These are phyloP conservation scores for Tanypteryx hageni DNA, from an alignment of 2,888 invertebrate genomes.

Conservation along the genomic window DNA sequence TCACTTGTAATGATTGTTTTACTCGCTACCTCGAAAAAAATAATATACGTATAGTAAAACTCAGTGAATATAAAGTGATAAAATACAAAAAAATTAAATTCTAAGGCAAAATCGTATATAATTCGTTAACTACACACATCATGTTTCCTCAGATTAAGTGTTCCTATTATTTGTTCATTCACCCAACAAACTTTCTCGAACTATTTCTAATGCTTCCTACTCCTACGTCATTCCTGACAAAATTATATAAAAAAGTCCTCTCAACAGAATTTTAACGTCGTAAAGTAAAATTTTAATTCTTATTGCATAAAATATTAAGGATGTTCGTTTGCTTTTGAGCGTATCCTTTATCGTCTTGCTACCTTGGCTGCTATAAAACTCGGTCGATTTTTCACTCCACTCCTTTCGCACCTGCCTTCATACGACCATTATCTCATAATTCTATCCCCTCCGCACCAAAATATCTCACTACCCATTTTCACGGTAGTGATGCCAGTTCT, in stretches of 20 bases:
- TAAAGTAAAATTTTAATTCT: background rate
- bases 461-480: background rate
- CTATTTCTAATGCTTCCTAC: background rate
- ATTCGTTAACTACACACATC: no score
- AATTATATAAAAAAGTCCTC: conserved; percentile 1
- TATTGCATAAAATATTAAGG: background rate
- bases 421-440: background rate
- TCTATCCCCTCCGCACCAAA: background rate
- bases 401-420: background rate
- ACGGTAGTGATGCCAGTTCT: background rate
- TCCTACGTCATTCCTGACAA: background rate
- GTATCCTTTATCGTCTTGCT: background rate
- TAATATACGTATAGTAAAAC: no score
- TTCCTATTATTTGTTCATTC: no score
- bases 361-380: background rate
- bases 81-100: no score
- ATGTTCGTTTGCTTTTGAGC: background rate
- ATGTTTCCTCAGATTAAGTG: no score
- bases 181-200: no score
- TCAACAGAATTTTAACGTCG: background rate
- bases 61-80: no score
- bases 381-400: background rate
- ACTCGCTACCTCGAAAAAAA: no score
- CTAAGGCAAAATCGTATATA: no score
- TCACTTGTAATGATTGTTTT: no score